A percentile compares a stretch with the other conserved stretches of the same genome.
phyloP scores from a whole-genome alignment of 2,113 vertebrate species.

The Urocitellus parryii region DNA sequence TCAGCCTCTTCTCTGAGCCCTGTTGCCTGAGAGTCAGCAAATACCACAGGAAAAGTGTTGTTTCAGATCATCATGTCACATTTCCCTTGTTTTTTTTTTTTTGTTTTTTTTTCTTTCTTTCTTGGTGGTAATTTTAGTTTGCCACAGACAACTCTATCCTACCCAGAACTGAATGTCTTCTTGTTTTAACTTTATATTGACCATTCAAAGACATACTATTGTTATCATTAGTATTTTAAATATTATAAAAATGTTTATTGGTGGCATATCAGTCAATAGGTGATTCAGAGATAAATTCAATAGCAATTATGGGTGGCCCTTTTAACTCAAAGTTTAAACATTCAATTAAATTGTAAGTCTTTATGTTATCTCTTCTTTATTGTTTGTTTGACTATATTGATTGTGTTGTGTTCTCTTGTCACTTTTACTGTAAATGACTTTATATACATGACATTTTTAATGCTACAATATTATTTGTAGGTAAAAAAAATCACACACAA shows the following conservation, averaged over 20 bases:
- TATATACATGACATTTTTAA: slow-evolving; percentile 33
- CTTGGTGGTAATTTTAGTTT: neutral
- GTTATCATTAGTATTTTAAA: neutral
- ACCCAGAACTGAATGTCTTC: neutral
- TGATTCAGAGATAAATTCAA: slow-evolving; percentile 22
- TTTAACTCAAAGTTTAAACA: slow-evolving; percentile 38
- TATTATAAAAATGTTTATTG: neutral
- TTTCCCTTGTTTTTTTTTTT: neutral
- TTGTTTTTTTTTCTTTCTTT: neutral
- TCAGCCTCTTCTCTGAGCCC: neutral
- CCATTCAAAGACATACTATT: neutral
- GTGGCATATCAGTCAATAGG: neutral
- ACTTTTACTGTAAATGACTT: slow-evolving; percentile 51
- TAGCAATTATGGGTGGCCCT: neutral
- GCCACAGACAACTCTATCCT: neutral
- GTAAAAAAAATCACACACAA: neutral
- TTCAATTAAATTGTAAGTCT: neutral
- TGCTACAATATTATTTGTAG: neutral
- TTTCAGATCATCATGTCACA: neutral
- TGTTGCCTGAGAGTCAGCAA: neutral
- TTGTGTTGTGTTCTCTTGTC: neutral
- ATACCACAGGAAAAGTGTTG: neutral
- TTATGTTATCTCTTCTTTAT: slow-evolving; percentile 27
- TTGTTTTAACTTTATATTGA: neutral
- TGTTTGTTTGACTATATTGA: slow-evolving; percentile 47